phyloP scores from a whole-genome alignment of 1,140 invertebrate species.

The Metaphire vulgaris region DNA sequence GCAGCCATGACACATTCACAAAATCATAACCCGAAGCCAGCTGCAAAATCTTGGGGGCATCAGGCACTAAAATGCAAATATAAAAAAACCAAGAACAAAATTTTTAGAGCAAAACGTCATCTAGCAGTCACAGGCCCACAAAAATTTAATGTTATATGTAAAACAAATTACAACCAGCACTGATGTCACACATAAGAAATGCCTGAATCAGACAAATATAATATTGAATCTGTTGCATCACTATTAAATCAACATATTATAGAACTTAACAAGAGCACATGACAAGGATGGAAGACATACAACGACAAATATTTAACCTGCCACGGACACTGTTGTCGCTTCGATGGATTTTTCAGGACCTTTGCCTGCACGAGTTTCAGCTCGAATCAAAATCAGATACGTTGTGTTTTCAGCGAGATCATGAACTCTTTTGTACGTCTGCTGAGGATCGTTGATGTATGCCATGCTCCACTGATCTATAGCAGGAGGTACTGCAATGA shows the following conservation, averaged over 20 bases:
- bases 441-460: neutral
- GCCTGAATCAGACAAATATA: too few relatives aligned
- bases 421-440: constrained; percentile 19
- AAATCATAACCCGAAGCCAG: constrained; percentile 1
- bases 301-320: too few relatives aligned
- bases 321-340: constrained; percentile 1
- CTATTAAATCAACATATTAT: too few relatives aligned
- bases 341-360: constrained; percentile 3
- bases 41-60: neutral
- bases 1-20: constrained; percentile 12
- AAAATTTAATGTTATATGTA: too few relatives aligned
- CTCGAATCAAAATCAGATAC: constrained; percentile 22
- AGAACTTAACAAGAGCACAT: too few relatives aligned
- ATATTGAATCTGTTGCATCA: too few relatives aligned
- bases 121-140: too few relatives aligned
- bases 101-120: too few relatives aligned
- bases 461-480: neutral
- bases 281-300: too few relatives aligned
- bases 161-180: too few relatives aligned
- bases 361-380: constrained; percentile 12
- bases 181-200: too few relatives aligned
- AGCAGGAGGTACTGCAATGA: neutral
- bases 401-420: constrained; percentile 17
- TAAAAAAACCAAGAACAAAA: too few relatives aligned
- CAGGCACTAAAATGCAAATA: constrained; percentile 6